Evolutionary conservation across 2,888 invertebrate species (phyloP).

Genomic region (Allygus modestus): DNA sequence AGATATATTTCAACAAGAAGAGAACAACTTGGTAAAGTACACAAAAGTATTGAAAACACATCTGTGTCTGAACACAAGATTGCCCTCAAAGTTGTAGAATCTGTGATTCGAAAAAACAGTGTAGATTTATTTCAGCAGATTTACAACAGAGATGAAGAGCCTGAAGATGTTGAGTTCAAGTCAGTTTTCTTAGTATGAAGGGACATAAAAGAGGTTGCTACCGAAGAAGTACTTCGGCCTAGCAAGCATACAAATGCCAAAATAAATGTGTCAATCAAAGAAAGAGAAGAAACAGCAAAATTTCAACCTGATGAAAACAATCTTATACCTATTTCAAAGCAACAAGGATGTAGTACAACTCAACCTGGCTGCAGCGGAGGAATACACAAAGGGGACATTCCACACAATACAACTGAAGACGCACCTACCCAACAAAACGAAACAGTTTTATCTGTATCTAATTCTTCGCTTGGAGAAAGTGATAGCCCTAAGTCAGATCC

Average conservation of each 20-base stretch:
- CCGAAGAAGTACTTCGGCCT: constrained; percentile 11
- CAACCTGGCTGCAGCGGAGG: too few relatives aligned
- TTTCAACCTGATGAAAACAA: constrained; percentile 18
- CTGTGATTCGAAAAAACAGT: constrained; percentile 17
- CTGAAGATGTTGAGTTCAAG: constrained; percentile 14
- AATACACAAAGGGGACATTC: too few relatives aligned
- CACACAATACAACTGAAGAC: too few relatives aligned
- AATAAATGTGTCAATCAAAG: not conserved
- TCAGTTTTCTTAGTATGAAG: constrained; percentile 14
- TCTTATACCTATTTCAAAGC: too few relatives aligned
- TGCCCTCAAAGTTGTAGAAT: constrained; percentile 20
- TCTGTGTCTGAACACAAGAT: constrained; percentile 19
- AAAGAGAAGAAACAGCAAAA: not conserved
- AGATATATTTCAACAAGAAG: not conserved
- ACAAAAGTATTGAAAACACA: constrained; percentile 24
- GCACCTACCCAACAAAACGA: too few relatives aligned
- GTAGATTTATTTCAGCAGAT: constrained; percentile 22
- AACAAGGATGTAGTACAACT: too few relatives aligned
- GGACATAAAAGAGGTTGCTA: constrained; percentile 10
- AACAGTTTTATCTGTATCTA: too few relatives aligned
- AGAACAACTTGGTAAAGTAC: not conserved
- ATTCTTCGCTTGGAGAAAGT: too few relatives aligned
- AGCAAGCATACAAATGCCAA: constrained; percentile 13
- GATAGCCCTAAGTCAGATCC: too few relatives aligned
- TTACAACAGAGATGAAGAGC: constrained; percentile 14